Evolutionary conservation across 2,113 vertebrate species (phyloP).

Genomic region (Mastomys natalensis): DNA sequence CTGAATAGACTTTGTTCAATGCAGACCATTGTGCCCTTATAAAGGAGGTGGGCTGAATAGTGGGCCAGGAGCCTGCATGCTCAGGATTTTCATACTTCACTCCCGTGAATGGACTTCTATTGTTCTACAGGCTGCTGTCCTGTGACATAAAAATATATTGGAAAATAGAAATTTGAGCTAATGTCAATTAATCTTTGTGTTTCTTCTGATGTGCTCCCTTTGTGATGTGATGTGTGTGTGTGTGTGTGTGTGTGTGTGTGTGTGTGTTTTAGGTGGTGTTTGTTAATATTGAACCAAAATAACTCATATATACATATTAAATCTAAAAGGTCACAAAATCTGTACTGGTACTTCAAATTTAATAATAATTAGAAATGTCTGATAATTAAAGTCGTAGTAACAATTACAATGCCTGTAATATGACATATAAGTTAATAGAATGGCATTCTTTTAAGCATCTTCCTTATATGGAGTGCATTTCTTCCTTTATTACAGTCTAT

Average conservation of each 20-base stretch:
- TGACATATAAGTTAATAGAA: not conserved
- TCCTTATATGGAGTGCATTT: not conserved
- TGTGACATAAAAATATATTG: constrained; percentile 49
- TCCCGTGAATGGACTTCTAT: constrained; percentile 52
- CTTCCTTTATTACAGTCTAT: not conserved
- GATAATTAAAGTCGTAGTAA: not conserved
- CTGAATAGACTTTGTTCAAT: constrained; percentile 51
- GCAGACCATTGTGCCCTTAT: constrained; percentile 49
- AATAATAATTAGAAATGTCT: not conserved
- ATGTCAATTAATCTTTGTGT: constrained; percentile 18
- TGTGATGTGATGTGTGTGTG: too few relatives aligned
- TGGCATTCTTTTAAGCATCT: not conserved
- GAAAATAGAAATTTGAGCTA: constrained; percentile 48
- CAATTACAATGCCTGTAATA: not conserved
- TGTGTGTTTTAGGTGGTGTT: not conserved
- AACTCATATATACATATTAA: not conserved
- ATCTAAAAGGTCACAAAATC: not conserved
- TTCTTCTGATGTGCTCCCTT: not conserved
- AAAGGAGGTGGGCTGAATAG: constrained; percentile 64
- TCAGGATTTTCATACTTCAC: constrained; percentile 71
- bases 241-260: too few relatives aligned
- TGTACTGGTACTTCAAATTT: not conserved
- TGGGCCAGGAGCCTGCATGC: constrained; percentile 10
- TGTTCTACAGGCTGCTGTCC: constrained; percentile 10
- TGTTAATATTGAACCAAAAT: not conserved